Percentiles rank a stretch among this genome's conserved stretches.
phyloP scores from a whole-genome alignment of 2,797 vertebrate genomes.

The Trachops cirrhosus region DNA sequence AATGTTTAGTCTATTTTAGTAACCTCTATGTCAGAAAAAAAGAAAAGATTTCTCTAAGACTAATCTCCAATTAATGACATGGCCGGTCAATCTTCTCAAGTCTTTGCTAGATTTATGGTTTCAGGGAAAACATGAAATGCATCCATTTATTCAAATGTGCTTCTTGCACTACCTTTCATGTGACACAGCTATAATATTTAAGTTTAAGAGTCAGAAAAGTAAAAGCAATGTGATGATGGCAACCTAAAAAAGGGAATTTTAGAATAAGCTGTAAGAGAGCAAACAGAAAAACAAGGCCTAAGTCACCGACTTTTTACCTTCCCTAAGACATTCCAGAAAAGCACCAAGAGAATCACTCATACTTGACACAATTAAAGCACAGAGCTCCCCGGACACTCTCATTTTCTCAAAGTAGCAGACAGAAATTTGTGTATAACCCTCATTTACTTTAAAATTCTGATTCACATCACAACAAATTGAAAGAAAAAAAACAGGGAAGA shows the following conservation, averaged over 20 bases:
- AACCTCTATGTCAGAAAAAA: not conserved
- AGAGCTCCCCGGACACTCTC: not conserved
- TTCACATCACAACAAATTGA: not conserved
- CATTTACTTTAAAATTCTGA: slow-evolving; percentile 46
- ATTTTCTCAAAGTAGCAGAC: slow-evolving; percentile 40
- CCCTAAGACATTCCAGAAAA: slow-evolving; percentile 56
- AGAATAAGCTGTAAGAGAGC: not conserved
- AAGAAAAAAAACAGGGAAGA: not conserved
- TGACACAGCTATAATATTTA: slow-evolving; percentile 4
- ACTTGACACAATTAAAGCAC: not conserved
- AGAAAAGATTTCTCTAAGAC: slow-evolving; percentile 9
- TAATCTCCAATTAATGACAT: not conserved
- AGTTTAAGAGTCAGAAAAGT: slow-evolving; percentile 22
- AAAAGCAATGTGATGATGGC: not conserved
- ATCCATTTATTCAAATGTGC: not conserved
- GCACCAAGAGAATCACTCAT: not conserved
- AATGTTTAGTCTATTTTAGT: slow-evolving; percentile 8
- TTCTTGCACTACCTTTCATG: not conserved
- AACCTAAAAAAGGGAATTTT: not conserved
- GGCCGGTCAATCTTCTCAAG: not conserved
- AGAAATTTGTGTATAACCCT: not conserved
- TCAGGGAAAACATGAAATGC: not conserved
- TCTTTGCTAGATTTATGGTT: not conserved
- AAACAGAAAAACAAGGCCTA: not conserved
- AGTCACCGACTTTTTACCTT: slow-evolving; percentile 10